Base-by-base conservation (phyloP, 2,888 invertebrate genomes). In the Anoplius nigerrimus region DNA sequence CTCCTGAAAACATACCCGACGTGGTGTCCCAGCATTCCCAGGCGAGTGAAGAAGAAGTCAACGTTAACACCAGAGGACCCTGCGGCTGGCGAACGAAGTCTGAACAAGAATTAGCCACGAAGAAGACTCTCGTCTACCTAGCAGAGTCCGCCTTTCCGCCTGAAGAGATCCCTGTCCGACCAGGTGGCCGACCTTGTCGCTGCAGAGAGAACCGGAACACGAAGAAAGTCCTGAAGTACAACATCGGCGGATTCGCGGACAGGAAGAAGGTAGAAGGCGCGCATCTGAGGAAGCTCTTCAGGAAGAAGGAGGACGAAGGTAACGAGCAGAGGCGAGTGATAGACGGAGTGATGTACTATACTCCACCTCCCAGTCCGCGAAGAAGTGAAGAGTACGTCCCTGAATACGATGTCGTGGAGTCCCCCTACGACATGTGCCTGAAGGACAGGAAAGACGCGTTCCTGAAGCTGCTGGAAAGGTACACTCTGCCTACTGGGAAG, bases 301-400 rank as follows among this genome's bases (percentile, higher is more conserved):
- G 52, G 3, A 21, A 53, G 0, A 56, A 74, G 5, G 60, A 66
- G 21, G 57, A 71, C 0, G 62, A 64, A 13, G 34, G 21, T 8
- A 4, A 56, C n/a, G 64, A 67, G 1, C 56, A n/a, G 20, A 56
- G 68, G 5, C 74, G 58, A 20, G 62, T 87, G 2, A 81, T 87
- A 60, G 85, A 86, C 6, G 85, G 85, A 24, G 62, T 84, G 0
- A 65, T 69, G 46, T 82, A 81, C 60, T 55, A 82, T 0, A 85
- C 85, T 2, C 86, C 86, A n/a, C 74, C 74, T 0, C 73, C 78
- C 13, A 87, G 86, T 65, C 81, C 79, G 0, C 74, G 80, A 15
- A 76, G 78, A 55, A 86, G 86, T 55, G 79, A 85, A 8, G 86
- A 87, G 57, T 87, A 87, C 34, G 71, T 87, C 15, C 84, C 85